Conservation (phyloP, 2,888 invertebrate species). For the Anthrax anthrax region DNA sequence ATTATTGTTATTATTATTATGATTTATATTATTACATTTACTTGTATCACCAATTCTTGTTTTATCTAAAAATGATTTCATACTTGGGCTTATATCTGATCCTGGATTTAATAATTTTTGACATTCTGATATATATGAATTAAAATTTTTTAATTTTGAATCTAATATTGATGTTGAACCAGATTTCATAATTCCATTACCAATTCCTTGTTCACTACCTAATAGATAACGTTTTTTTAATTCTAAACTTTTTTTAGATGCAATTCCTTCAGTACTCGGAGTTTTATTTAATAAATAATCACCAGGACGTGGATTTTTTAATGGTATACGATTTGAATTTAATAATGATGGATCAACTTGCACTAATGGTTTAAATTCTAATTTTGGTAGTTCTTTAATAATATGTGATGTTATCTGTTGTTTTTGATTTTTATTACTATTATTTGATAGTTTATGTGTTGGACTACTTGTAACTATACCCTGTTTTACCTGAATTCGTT, state of each 20-base stretch:
- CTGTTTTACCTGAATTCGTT: slow-evolving; percentile 28
- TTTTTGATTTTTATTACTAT: slow-evolving; percentile 4
- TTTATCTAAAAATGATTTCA: slow-evolving; percentile 50
- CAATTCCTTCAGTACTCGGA: slow-evolving; percentile 75
- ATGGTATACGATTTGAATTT: slow-evolving; percentile 29
- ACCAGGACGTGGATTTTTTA: slow-evolving; percentile 46
- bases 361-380: slow-evolving; percentile 34
- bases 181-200: slow-evolving; percentile 62
- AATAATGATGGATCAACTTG: slow-evolving; percentile 34
- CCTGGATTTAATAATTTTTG: slow-evolving; percentile 75
- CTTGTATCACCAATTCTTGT: slow-evolving; percentile 23
- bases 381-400: slow-evolving; percentile 18
- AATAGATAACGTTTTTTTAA: slow-evolving; percentile 72
- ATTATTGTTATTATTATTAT: not conserved
- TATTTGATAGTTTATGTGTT: slow-evolving; percentile 14
- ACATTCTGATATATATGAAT: slow-evolving; percentile 74
- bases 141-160: slow-evolving; percentile 68
- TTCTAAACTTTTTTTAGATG: slow-evolving; percentile 74
- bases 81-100: slow-evolving; percentile 49
- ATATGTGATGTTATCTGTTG: slow-evolving; percentile 13
- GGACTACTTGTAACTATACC: slow-evolving; percentile 22
- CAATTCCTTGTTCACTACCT: slow-evolving; percentile 50
- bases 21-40: slow-evolving; percentile 2
- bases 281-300: slow-evolving; percentile 68
- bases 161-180: slow-evolving; percentile 73